phyloP scores from a whole-genome alignment of 1,140 invertebrate species.

The Philaenus spumarius region DNA sequence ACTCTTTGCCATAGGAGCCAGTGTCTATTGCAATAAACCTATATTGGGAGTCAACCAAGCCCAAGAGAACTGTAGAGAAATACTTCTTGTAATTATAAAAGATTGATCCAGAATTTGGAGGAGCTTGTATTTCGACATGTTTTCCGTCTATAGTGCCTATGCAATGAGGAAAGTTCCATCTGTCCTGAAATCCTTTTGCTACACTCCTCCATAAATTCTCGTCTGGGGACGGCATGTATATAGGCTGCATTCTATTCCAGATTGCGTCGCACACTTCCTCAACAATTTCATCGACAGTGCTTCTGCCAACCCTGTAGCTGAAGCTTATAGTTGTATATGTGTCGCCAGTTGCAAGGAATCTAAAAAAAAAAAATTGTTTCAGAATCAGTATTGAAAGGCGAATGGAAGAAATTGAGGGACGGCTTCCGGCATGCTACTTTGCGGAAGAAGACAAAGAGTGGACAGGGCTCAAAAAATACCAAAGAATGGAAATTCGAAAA shows the following conservation, averaged over 20 bases:
- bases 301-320: constrained; percentile 31
- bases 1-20: constrained; percentile 40
- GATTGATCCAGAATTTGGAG: constrained; percentile 32
- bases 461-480: no score
- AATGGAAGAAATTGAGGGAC: neutral
- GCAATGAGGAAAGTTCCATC: constrained; percentile 28
- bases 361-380: constrained; percentile 19
- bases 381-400: constrained; percentile 1
- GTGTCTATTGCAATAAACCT: constrained; percentile 43
- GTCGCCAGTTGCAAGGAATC: constrained; percentile 19
- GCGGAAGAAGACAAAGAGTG: no score
- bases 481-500: no score
- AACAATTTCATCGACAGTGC: constrained; percentile 32
- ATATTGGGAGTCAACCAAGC: constrained; percentile 42
- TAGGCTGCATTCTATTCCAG: constrained; percentile 31
- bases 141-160: no score
- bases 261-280: constrained; percentile 31
- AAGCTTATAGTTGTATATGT: constrained; percentile 18
- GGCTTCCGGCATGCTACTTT: no score
- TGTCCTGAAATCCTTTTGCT: constrained; percentile 28
- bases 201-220: constrained; percentile 28
- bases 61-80: constrained; percentile 44
- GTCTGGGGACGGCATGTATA: constrained; percentile 26
- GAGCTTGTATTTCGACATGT: constrained; percentile 30
- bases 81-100: constrained; percentile 46